These are phyloP conservation scores for Datnioides undecimradiatus DNA, from an alignment of 2,113 vertebrate species.

Conservation along the genomic window DNA sequence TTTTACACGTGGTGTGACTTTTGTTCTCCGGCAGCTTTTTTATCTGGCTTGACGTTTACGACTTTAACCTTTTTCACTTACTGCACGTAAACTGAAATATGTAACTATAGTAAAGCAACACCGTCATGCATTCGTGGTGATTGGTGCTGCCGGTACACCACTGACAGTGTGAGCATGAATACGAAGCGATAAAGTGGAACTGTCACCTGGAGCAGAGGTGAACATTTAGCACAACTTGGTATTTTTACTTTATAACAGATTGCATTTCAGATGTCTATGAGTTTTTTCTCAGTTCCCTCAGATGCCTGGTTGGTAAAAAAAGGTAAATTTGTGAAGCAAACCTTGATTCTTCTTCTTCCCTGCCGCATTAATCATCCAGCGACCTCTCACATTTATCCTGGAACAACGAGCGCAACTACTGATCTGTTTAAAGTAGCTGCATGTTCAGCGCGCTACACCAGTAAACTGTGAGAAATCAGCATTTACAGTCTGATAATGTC, in stretches of 20 bases:
- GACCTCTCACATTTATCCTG: not conserved
- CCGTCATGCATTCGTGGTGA: not conserved
- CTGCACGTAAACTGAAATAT: conserved; percentile 19
- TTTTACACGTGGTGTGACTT: conserved; percentile 23
- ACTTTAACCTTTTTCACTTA: conserved; percentile 37
- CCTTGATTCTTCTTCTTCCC: not conserved
- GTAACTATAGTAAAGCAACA: not conserved
- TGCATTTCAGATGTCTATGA: too few species aligned
- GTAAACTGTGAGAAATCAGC: not conserved
- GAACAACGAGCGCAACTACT: not conserved
- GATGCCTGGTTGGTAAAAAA: not conserved
- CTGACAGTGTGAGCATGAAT: too few species aligned
- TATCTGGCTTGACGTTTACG: conserved; percentile 26
- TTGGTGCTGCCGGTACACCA: not conserved
- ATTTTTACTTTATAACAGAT: too few species aligned
- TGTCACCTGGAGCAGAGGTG: too few species aligned
- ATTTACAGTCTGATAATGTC: not conserved
- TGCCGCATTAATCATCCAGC: not conserved
- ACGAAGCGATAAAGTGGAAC: too few species aligned
- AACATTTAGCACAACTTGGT: too few species aligned
- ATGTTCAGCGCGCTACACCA: not conserved
- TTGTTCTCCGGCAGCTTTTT: conserved; percentile 41
- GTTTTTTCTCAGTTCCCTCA: too few species aligned
- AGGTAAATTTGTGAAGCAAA: not conserved
- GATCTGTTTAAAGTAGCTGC: not conserved